phyloP scores from a whole-genome alignment of 2,797 vertebrate species.

The Dromococcyx pavoninus region DNA sequence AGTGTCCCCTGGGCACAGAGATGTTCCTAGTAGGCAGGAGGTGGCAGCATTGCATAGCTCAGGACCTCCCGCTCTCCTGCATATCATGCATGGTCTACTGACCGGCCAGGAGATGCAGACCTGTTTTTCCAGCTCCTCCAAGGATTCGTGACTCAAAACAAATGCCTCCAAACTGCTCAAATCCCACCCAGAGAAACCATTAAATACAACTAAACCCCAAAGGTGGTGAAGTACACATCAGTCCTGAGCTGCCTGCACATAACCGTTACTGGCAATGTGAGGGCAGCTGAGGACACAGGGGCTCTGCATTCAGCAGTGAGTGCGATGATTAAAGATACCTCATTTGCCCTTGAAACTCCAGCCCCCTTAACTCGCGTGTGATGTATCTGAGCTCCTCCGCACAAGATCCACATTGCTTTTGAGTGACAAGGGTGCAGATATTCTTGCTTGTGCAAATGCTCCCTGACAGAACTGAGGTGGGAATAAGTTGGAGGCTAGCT shows the following conservation, averaged over 20 bases:
- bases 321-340: constrained; percentile 28
- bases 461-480: constrained; percentile 21
- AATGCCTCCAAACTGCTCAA: constrained; percentile 3
- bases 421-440: constrained; percentile 49
- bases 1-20: background rate
- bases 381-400: constrained; percentile 50
- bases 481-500: constrained; percentile 33
- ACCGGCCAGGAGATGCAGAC: constrained; percentile 19
- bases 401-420: constrained; percentile 13
- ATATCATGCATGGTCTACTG: background rate
- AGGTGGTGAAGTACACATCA: background rate
- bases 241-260: background rate
- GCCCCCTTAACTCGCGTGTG: background rate
- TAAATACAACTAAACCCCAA: background rate
- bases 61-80: background rate
- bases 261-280: background rate
- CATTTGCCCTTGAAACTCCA: constrained; percentile 42
- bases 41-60: constrained; percentile 69
- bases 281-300: constrained; percentile 28
- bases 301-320: background rate
- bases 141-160: constrained; percentile 29
- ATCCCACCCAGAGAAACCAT: constrained; percentile 16
- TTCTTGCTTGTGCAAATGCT: constrained; percentile 42
- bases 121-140: constrained; percentile 65
- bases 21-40: constrained; percentile 44